These are phyloP conservation scores for Agonopterix alstromeriana DNA, from an alignment of 2,888 invertebrate genomes.

Conservation along the genomic window DNA sequence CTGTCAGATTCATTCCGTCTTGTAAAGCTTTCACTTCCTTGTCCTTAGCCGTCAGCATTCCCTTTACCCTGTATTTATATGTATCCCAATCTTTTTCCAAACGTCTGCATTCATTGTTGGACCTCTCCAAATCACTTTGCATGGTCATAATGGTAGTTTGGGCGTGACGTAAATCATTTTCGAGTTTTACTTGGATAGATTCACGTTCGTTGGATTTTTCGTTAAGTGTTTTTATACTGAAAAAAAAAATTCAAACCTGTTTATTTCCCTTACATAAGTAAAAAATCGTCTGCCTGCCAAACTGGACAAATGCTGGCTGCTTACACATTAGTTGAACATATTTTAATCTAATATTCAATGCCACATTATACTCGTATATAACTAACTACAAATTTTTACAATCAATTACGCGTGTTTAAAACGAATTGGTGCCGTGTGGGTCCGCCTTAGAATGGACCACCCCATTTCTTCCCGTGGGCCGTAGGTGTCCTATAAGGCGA, in stretches of 20 bases:
- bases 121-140: conserved; percentile 41
- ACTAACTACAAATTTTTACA: no score
- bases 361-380: no score
- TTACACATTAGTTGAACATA: no score
- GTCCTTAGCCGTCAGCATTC: conserved; percentile 56
- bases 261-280: not conserved
- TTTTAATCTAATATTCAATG: no score
- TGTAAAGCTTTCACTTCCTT: conserved; percentile 50
- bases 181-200: conserved; percentile 29
- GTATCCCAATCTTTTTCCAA: conserved; percentile 63
- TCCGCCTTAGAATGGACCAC: no score
- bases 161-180: conserved; percentile 54
- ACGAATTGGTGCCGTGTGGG: no score
- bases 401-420: no score
- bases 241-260: not conserved
- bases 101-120: conserved; percentile 42
- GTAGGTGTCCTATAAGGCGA: no score
- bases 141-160: conserved; percentile 43
- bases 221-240: not conserved
- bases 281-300: not conserved
- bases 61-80: conserved; percentile 61
- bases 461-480: no score
- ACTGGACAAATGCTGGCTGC: no score
- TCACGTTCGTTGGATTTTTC: not conserved
- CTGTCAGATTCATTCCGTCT: conserved; percentile 37